Percentiles rank a stretch among this genome's conserved stretches.
Evolutionary conservation across 1,140 invertebrate genomes (phyloP).

Genomic region (Cotesia vestalis): DNA sequence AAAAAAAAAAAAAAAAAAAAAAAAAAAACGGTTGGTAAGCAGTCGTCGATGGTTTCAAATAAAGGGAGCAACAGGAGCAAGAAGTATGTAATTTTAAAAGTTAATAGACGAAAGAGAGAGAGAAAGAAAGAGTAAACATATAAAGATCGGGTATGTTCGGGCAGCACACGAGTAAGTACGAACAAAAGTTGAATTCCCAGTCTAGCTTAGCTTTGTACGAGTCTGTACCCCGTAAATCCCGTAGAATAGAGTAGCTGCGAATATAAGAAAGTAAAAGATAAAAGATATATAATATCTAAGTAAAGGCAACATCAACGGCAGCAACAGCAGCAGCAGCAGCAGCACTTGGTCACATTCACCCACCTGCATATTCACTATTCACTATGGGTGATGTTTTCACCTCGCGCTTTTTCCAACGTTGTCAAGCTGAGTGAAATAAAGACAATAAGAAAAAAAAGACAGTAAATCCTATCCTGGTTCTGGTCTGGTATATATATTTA

Average conservation of each 20-base stretch:
- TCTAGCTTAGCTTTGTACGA: background rate
- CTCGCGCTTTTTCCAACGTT: conserved; percentile 27
- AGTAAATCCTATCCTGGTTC: no score
- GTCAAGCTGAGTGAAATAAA: conserved; percentile 21
- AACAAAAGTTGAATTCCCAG: conserved; percentile 24
- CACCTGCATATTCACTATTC: conserved; percentile 1
- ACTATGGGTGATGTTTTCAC: conserved; percentile 46
- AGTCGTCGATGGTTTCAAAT: background rate
- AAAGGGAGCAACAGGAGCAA: background rate
- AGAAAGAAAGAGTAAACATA: background rate
- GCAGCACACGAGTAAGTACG: conserved; percentile 17
- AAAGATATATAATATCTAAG: no score
- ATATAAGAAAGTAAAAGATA: no score
- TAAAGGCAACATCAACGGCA: background rate
- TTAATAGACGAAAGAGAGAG: background rate
- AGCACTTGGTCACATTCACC: conserved; percentile 44
- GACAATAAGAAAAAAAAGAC: conserved; percentile 17
- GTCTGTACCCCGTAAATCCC: background rate
- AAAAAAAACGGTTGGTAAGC: no score
- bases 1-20: no score
- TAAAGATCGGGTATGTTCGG: conserved; percentile 8
- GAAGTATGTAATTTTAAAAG: background rate
- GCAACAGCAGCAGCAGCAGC: background rate
- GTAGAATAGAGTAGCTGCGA: background rate
- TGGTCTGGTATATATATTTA: no score